Evolutionary conservation across 2,797 vertebrate genomes (phyloP).

Genomic region (Tokudaia tokunoshimensis): DNA sequence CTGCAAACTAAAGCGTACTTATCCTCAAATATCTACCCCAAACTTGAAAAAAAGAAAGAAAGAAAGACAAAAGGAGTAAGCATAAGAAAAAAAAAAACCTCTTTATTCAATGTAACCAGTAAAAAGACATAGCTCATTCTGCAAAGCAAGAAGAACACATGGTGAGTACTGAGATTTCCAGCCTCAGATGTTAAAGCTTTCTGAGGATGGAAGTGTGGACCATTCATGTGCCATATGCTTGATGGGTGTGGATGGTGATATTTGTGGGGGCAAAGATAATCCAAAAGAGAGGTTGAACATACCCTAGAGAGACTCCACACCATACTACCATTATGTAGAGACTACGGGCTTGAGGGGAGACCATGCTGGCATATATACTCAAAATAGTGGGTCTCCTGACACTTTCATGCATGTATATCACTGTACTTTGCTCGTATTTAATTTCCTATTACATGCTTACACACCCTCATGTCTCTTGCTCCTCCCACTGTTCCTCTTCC

Average conservation of each 20-base stretch:
- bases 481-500: background rate
- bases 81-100: background rate
- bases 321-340: background rate
- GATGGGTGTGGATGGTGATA: background rate
- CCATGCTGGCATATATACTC: background rate
- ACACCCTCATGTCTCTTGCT: background rate
- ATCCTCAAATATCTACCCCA: constrained; percentile 67
- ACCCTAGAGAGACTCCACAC: background rate
- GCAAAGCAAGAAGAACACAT: constrained; percentile 8
- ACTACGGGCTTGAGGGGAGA: background rate
- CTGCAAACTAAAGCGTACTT: constrained; percentile 73
- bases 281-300: background rate
- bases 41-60: background rate
- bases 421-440: background rate
- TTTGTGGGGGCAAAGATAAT: background rate
- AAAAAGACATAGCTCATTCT: background rate
- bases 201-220: background rate
- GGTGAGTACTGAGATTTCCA: background rate
- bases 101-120: constrained; percentile 62
- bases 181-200: background rate
- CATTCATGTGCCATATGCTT: background rate
- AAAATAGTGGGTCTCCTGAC: background rate
- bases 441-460: background rate
- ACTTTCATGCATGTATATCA: no score
- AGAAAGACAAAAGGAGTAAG: background rate